Percentiles rank a stretch among this genome's conserved stretches.
Conservation (phyloP, 2,888 invertebrate genomes). For the Apantesis nais region DNA sequence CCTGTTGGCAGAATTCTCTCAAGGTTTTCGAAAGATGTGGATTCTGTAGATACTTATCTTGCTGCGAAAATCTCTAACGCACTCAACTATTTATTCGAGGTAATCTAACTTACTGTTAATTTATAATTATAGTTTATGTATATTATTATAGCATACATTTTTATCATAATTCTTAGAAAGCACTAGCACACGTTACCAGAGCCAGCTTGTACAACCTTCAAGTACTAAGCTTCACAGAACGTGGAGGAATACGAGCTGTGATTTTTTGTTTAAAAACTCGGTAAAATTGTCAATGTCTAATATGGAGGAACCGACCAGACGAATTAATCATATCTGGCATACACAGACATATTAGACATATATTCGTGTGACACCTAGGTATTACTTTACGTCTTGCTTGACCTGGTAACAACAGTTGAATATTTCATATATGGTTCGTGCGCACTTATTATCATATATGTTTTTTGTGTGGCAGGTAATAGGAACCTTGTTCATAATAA, state of each 20-base stretch:
- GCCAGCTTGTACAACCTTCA: too few relatives aligned
- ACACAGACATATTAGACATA: too few relatives aligned
- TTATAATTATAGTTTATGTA: too few relatives aligned
- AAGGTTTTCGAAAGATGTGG: slow-evolving; percentile 91
- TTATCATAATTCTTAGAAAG: background rate
- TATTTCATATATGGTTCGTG: too few relatives aligned
- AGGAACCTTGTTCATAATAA: slow-evolving; percentile 94
- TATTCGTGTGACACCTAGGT: too few relatives aligned
- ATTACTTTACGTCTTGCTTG: too few relatives aligned
- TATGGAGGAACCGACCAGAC: too few relatives aligned
- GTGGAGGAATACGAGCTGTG: background rate
- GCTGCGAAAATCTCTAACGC: slow-evolving; percentile 88
- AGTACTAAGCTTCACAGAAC: too few relatives aligned
- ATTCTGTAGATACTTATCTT: slow-evolving; percentile 89
- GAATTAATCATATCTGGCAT: background rate
- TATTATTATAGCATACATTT: too few relatives aligned
- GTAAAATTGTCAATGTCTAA: background rate
- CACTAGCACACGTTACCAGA: background rate
- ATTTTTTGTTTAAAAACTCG: background rate
- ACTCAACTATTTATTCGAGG: slow-evolving; percentile 90
- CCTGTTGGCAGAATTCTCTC: slow-evolving; percentile 90
- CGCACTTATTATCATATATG: background rate
- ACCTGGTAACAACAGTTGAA: background rate
- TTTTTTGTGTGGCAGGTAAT: slow-evolving; percentile 86
- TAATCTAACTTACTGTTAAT: slow-evolving; percentile 72